Base-by-base conservation (phyloP, 35 echinoderm and acorn worm genomes). In the Acanthaster planci region DNA sequence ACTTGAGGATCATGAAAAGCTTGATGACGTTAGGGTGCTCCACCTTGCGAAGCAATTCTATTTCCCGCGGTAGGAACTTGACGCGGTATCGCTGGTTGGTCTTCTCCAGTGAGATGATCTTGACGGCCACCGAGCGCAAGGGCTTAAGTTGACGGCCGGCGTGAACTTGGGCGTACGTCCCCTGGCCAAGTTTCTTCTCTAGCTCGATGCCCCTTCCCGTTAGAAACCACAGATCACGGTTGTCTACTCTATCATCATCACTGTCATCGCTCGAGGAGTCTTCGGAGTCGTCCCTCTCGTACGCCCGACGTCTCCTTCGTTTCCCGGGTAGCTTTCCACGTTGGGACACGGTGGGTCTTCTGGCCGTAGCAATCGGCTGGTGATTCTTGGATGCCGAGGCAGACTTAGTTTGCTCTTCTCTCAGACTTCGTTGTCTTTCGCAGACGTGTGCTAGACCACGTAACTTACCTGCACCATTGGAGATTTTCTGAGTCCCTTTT, bases 1-100 rank as follows among this genome's bases (percentile, higher is more conserved):
- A 75, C 50, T 91, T 85, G 21, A 99, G 88, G 7, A 86, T 82
- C 68, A 91, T 88, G 30, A 88, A 55, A 0, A 94, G 31, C 38
- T 79, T 51, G 3, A 91, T 92, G 86, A 99, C 91, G 75, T 99
- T 94, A 9, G 51, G 50, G 38, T 99, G 96, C 0, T 84, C 78
- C 7, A 99, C 78, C 39, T 51, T 78, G 7, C 78, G 56, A 16
- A 99, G 85, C 72, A 99, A 56, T 8, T 52, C 68, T 19, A 91
- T 67, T 51, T 94, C 96, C 22, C 92, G 77, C 1, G 96, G 92
- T 51, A 99, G 82, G 52, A 99, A 99, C 78, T 99, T 99, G 18
- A 53, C 67, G 57, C 88, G 87, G 78, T 87, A 99, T 55, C 92
- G 64, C 7, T 77, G 76, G 52, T 93, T 88, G 56, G 88, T 56